Evolutionary conservation across 2,797 vertebrate species (phyloP).

Genomic region (Enteromius paludinosus): DNA sequence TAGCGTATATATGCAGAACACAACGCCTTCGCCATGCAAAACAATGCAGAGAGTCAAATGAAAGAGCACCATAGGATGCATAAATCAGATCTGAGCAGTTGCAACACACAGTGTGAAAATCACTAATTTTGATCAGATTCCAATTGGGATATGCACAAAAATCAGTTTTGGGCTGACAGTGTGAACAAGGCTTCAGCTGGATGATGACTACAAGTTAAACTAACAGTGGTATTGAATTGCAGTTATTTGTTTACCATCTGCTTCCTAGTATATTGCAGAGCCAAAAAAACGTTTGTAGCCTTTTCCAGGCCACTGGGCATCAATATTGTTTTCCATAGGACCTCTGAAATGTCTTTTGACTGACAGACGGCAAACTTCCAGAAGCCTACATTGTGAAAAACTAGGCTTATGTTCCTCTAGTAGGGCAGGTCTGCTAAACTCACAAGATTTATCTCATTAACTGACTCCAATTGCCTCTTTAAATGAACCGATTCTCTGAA

Average conservation of each 20-base stretch:
- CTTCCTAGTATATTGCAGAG: not conserved
- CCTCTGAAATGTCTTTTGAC: not conserved
- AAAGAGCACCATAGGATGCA: not conserved
- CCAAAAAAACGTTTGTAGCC: not conserved
- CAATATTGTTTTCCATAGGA: not conserved
- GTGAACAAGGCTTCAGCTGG: not conserved
- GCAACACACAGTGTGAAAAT: not conserved
- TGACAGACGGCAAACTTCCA: not conserved
- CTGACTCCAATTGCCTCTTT: not conserved
- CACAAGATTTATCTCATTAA: slow-evolving; percentile 5
- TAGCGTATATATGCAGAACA: not conserved
- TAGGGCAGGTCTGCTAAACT: not conserved
- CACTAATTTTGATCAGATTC: not conserved
- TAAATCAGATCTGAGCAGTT: not conserved
- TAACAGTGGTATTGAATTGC: not conserved
- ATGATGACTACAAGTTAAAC: not conserved
- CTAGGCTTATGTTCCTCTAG: not conserved
- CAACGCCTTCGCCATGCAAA: not conserved
- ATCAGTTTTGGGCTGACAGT: not conserved
- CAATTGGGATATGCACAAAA: not conserved
- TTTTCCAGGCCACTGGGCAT: not conserved
- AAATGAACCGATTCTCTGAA: not conserved
- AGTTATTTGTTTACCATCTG: not conserved
- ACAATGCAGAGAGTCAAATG: not conserved
- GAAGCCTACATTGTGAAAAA: not conserved